These are phyloP conservation scores for Pavo muticus DNA, from an alignment of 2,113 vertebrate species.

Conservation along the genomic window DNA sequence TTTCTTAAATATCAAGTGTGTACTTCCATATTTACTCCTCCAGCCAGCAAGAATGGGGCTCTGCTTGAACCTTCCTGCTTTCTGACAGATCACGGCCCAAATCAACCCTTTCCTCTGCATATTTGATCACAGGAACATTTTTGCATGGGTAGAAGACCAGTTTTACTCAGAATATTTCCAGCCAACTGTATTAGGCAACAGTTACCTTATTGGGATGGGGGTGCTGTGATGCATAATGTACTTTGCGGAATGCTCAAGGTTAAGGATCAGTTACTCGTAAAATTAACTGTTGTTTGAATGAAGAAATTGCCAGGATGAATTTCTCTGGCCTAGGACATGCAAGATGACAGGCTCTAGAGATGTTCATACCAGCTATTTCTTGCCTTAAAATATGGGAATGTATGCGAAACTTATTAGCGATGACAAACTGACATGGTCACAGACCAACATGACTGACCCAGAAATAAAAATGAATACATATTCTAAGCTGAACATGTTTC, in stretches of 20 bases:
- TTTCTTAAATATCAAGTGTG: not conserved
- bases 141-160: not conserved
- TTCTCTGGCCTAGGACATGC: not conserved
- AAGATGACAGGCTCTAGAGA: not conserved
- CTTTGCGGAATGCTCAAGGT: not conserved
- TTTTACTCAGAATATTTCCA: not conserved
- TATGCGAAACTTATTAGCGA: not conserved
- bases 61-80: not conserved
- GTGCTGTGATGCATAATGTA: rapidly evolving
- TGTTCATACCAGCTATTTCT: not conserved
- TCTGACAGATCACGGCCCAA: not conserved
- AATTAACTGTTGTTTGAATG: not conserved
- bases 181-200: not conserved
- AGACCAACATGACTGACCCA: not conserved
- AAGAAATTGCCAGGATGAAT: not conserved
- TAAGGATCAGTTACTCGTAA: not conserved
- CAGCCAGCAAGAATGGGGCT: not conserved
- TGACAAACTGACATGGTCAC: not conserved
- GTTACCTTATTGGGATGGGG: not conserved
- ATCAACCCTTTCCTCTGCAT: not conserved
- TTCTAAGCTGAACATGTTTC: not conserved
- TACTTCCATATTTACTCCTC: not conserved
- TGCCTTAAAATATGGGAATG: not conserved
- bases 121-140: not conserved
- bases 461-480: not conserved